Evolutionary conservation across 2,113 vertebrate species (phyloP).

Genomic region (Xiphophorus hellerii): DNA sequence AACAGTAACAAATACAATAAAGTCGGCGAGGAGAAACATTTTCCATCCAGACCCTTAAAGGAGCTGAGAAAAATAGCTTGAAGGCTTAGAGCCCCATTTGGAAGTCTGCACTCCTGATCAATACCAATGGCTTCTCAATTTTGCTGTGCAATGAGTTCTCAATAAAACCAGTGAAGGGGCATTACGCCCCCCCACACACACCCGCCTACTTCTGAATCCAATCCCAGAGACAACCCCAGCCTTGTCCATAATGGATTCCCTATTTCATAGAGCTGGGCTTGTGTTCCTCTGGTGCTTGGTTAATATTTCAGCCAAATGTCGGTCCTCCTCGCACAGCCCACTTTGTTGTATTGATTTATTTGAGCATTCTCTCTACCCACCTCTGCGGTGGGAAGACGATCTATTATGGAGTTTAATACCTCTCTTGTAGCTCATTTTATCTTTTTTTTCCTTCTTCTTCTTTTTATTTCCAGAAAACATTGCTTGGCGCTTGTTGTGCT

Average conservation of each 20-base stretch:
- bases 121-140: conserved; percentile 77
- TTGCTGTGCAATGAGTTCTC: conserved; percentile 71
- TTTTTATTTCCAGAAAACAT: conserved; percentile 13
- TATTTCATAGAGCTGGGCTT: conserved; percentile 72
- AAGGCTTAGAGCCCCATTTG: background rate
- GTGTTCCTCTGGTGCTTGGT: conserved; percentile 73
- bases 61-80: conserved; percentile 34
- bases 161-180: conserved; percentile 65
- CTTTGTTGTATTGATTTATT: conserved; percentile 81
- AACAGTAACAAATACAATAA: background rate
- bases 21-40: conserved; percentile 9
- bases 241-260: conserved; percentile 75
- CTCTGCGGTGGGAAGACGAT: conserved; percentile 67
- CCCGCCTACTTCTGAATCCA: conserved; percentile 66
- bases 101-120: conserved; percentile 54
- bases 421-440: conserved; percentile 66
- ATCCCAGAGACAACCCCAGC: conserved; percentile 70
- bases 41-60: conserved; percentile 16
- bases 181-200: conserved; percentile 27
- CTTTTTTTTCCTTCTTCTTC: background rate
- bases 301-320: conserved; percentile 79
- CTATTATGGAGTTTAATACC: conserved; percentile 77
- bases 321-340: conserved; percentile 52
- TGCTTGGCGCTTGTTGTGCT: background rate
- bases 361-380: conserved; percentile 54